Evolutionary conservation across 1,140 invertebrate species (phyloP), one percentile per base, ranked within the genome.

Genomic region (Manduca sexta): DNA sequence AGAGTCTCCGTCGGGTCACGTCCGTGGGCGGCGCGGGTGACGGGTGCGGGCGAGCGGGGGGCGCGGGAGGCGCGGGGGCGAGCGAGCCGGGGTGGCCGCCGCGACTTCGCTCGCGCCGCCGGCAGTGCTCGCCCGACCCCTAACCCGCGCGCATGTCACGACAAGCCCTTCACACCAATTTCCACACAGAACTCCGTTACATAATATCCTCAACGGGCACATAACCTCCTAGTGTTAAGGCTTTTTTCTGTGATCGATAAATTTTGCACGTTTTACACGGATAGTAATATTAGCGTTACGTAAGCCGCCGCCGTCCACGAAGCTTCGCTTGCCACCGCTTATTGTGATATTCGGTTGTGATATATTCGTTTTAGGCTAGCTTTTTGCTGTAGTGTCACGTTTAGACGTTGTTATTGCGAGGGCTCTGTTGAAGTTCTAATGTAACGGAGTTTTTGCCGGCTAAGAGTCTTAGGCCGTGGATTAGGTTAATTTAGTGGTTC

Each of bases 291-390:
- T 81, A 79, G 69, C 56, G 66, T 80, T 82, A 82, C 76, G 70
- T 83, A 84, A 83, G 75, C 71, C 69, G 73, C 61, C 64, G 64
- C 80, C 81, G 82, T 85, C 82, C 82, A 83, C 77, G 57, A 76
- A 83, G 79, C 75, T 85, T 81, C 66, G 79, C 82, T 84, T 76
- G 78, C 73, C 74, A 79, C 70, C 63, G 81, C 81, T 84, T 78
- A 56, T 80, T 85, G 82, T 85, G 82, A 85, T 85, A 85, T 69
- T 77, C 74, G 82, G 82, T 85, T 85, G 82, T 83, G 81, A 84
- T 84, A 56, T 55, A 80, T 76, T 68, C 54, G 53, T 73, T 47
- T 68, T 83, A 83, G 69, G 74, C 79, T 68, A 62, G 81, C 81
- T 78, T 79, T 79, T 73, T 75, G 74, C 80, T 60, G 59, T 84